Evolutionary conservation across 2,888 invertebrate genomes (phyloP).

Genomic region (Latrodectus elegans): DNA sequence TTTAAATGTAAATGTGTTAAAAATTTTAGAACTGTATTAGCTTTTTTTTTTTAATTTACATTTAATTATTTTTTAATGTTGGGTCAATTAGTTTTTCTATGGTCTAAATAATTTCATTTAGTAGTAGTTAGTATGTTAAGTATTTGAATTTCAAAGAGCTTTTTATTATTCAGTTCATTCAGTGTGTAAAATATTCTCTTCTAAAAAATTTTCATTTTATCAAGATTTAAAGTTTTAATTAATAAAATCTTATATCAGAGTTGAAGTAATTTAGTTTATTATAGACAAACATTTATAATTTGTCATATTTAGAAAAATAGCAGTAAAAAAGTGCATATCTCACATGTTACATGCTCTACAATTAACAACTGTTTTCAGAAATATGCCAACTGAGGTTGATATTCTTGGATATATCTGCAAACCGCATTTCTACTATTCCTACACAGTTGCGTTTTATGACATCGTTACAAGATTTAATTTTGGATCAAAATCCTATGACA

Average conservation of each 20-base stretch:
- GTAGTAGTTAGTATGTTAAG: no score
- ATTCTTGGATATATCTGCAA: conserved; percentile 91
- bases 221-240: not conserved
- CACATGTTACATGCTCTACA: not conserved
- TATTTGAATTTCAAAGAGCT: no score
- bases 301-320: not conserved
- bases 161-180: no score
- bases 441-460: conserved; percentile 91
- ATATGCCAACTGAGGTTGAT: conserved; percentile 89
- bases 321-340: not conserved
- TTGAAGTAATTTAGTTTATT: not conserved
- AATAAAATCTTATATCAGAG: not conserved
- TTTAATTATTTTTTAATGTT: no score
- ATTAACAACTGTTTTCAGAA: conserved; percentile 78
- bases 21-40: no score
- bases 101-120: no score
- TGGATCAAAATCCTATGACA: conserved; percentile 92
- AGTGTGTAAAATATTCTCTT: no score
- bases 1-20: no score
- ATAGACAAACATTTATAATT: not conserved
- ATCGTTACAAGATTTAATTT: conserved; percentile 85
- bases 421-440: conserved; percentile 90
- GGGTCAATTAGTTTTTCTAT: no score
- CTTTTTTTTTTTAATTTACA: no score
- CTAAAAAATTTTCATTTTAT: not conserved